phyloP scores from a whole-genome alignment of 2,888 invertebrate species.

The Theretra japonica region DNA sequence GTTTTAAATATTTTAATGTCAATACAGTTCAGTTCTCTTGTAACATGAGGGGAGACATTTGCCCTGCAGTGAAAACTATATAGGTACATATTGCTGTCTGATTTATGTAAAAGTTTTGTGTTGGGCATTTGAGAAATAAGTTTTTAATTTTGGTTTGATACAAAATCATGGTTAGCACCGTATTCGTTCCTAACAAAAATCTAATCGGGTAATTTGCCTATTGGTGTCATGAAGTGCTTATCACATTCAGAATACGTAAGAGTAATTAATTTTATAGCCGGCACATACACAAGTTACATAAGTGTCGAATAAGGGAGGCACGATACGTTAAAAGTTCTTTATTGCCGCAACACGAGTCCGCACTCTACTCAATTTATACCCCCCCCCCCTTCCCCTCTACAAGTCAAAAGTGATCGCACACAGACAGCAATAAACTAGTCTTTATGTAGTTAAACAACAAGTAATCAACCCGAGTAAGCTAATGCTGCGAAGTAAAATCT shows the following conservation, averaged over 20 bases:
- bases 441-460: constrained; percentile 66
- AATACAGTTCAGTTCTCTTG: too few relatives aligned
- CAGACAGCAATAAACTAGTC: constrained; percentile 70
- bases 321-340: constrained; percentile 54
- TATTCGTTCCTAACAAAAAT: too few relatives aligned
- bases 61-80: too few relatives aligned
- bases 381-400: constrained; percentile 54
- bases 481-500: constrained; percentile 50
- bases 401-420: constrained; percentile 65
- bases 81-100: too few relatives aligned
- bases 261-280: neutral
- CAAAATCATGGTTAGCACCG: too few relatives aligned
- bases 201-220: too few relatives aligned
- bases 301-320: constrained; percentile 34
- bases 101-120: too few relatives aligned
- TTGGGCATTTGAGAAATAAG: too few relatives aligned
- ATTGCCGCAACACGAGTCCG: constrained; percentile 61
- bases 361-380: constrained; percentile 64
- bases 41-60: too few relatives aligned
- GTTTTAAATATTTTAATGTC: too few relatives aligned
- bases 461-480: constrained; percentile 54
- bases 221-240: neutral
- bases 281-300: neutral
- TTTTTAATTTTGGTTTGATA: too few relatives aligned
- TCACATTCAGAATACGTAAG: neutral